phyloP scores from a whole-genome alignment of 2,888 invertebrate species.

The Synergus laeviventris region DNA sequence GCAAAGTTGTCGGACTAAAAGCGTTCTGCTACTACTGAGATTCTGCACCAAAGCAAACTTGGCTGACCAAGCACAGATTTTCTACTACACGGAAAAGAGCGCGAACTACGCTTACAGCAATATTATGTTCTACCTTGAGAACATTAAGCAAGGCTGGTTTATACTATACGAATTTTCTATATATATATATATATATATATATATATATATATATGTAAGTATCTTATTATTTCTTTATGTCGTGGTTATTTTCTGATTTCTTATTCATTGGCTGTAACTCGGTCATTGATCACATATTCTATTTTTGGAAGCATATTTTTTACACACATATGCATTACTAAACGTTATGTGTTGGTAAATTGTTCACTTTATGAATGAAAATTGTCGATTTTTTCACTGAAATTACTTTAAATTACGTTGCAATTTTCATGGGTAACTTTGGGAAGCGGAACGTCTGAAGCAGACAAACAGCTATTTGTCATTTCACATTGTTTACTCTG shows the following conservation, averaged over 20 bases:
- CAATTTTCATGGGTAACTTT: not conserved
- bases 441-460: not conserved
- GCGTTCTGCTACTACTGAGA: conserved; percentile 23
- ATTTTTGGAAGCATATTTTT: no score
- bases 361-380: no score
- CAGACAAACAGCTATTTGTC: not conserved
- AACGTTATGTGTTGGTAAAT: no score
- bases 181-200: no score
- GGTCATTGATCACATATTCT: no score
- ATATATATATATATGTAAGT: no score
- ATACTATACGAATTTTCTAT: not conserved
- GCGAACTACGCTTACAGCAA: not conserved
- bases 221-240: no score
- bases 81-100: conserved; percentile 9
- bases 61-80: not conserved
- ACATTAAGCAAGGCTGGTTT: not conserved
- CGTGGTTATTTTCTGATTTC: no score
- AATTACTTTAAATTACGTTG: not conserved
- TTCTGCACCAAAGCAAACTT: conserved; percentile 6
- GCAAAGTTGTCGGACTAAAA: conserved; percentile 31
- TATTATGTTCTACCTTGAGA: conserved; percentile 1
- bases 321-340: no score
- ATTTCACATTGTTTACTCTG: not conserved
- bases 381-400: no score
- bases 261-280: no score